phyloP scores from a whole-genome alignment of 2,113 vertebrate species.

The Misgurnus anguillicaudatus region DNA sequence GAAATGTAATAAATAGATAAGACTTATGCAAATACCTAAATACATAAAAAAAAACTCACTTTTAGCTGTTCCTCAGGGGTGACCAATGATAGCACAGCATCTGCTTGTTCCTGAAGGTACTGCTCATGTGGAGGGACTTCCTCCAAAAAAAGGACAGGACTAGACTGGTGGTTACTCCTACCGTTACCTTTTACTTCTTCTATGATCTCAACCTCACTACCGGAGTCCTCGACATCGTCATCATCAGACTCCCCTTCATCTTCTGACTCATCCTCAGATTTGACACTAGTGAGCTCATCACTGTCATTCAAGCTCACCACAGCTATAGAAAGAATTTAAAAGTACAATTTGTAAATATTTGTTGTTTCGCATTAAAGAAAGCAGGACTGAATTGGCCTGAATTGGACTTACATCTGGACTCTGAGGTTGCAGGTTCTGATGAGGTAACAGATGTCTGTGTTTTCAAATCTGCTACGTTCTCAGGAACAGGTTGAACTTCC shows the following conservation, averaged over 20 bases:
- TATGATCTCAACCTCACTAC: constrained; percentile 76
- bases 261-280: constrained; percentile 63
- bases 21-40: too few species aligned
- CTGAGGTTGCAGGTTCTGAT: constrained; percentile 67
- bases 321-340: constrained; percentile 65
- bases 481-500: constrained; percentile 39
- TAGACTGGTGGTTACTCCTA: constrained; percentile 55
- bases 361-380: neutral
- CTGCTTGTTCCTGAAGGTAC: constrained; percentile 67
- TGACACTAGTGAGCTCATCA: constrained; percentile 70
- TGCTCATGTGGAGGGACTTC: constrained; percentile 59
- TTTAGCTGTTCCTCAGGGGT: constrained; percentile 62
- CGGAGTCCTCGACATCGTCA: constrained; percentile 65
- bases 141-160: constrained; percentile 60
- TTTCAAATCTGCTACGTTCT: constrained; percentile 38
- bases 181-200: constrained; percentile 74
- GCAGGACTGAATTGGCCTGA: neutral
- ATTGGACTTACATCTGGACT: constrained; percentile 71
- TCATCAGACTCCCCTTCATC: constrained; percentile 51
- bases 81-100: constrained; percentile 67
- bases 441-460: constrained; percentile 63
- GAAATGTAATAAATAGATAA: too few species aligned
- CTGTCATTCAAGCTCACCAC: constrained; percentile 74
- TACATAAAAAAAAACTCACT: constrained; percentile 52
- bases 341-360: neutral